Percentiles rank a stretch among this genome's conserved stretches.
These are phyloP conservation scores for Desmophyllum pertusum DNA, from an alignment of 92 coral and sea anemone species.

Conservation along the genomic window DNA sequence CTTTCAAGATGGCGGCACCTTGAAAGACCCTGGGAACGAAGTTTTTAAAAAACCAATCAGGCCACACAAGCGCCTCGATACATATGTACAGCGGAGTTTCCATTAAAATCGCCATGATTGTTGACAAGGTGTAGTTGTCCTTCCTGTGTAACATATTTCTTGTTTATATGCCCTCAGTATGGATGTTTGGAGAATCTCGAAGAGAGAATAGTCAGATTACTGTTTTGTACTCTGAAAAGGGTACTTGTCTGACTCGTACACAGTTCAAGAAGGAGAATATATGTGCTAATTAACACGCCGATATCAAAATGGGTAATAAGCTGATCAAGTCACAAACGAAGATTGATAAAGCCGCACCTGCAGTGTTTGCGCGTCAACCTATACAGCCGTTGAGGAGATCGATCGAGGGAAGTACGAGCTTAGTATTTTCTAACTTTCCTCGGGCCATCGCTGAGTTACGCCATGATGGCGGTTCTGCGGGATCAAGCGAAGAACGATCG, in stretches of 20 bases:
- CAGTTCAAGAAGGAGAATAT: not conserved
- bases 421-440: constrained; percentile 67
- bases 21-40: too few species aligned
- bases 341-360: constrained; percentile 63
- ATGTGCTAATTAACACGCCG: not conserved
- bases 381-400: constrained; percentile 65
- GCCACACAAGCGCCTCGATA: too few species aligned
- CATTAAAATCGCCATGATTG: constrained; percentile 2
- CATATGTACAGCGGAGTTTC: constrained; percentile 21
- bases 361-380: constrained; percentile 67
- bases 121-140: too few species aligned
- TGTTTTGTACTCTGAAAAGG: not conserved
- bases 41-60: too few species aligned
- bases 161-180: too few species aligned
- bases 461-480: constrained; percentile 44
- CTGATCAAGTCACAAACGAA: constrained; percentile 70
- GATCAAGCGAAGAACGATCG: constrained; percentile 47
- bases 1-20: too few species aligned
- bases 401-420: constrained; percentile 42
- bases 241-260: not conserved
- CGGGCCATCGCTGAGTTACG: constrained; percentile 73
- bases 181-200: not conserved
- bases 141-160: too few species aligned
- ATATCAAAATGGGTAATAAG: constrained; percentile 76
- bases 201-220: not conserved